These are phyloP conservation scores for Eleginops maclovinus DNA, from an alignment of 2,113 vertebrate genomes.

Conservation along the genomic window DNA sequence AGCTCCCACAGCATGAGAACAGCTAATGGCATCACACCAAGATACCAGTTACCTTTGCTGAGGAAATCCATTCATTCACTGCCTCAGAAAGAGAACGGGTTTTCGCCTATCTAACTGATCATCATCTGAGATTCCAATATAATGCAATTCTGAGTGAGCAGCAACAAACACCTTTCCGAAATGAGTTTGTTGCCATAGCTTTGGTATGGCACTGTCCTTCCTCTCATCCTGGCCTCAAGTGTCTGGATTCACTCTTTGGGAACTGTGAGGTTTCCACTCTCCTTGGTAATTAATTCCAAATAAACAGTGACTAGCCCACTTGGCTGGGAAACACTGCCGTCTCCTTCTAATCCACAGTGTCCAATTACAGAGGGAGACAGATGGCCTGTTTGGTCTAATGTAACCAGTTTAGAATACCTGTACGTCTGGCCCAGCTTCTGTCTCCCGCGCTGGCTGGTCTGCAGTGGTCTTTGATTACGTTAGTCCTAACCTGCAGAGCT, in stretches of 20 bases:
- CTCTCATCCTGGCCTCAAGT: slow-evolving; percentile 52
- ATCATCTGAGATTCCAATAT: slow-evolving; percentile 42
- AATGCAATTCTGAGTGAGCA: background rate
- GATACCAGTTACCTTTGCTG: slow-evolving; percentile 41
- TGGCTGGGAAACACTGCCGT: slow-evolving; percentile 62
- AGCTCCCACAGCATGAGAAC: slow-evolving; percentile 47
- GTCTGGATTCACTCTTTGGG: slow-evolving; percentile 56
- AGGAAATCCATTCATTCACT: slow-evolving; percentile 52
- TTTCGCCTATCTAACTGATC: slow-evolving; percentile 37
- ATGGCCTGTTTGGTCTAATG: slow-evolving; percentile 74
- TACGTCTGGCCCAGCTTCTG: slow-evolving; percentile 65
- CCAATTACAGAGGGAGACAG: slow-evolving; percentile 69
- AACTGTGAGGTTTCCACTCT: slow-evolving; percentile 66
- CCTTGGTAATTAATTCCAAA: slow-evolving; percentile 77
- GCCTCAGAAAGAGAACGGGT: slow-evolving; percentile 31
- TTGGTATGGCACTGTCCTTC: slow-evolving; percentile 23
- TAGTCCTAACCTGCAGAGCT: slow-evolving; percentile 41
- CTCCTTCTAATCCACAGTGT: slow-evolving; percentile 68
- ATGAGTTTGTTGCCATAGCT: slow-evolving; percentile 28
- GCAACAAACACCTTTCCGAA: background rate
- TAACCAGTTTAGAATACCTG: slow-evolving; percentile 74
- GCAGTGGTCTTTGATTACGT: slow-evolving; percentile 10
- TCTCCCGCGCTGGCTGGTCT: slow-evolving; percentile 29
- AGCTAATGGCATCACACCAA: slow-evolving; percentile 61
- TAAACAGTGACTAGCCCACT: slow-evolving; percentile 77